Base-by-base conservation (phyloP, 2,888 invertebrate genomes). In the Troilus luridus region DNA sequence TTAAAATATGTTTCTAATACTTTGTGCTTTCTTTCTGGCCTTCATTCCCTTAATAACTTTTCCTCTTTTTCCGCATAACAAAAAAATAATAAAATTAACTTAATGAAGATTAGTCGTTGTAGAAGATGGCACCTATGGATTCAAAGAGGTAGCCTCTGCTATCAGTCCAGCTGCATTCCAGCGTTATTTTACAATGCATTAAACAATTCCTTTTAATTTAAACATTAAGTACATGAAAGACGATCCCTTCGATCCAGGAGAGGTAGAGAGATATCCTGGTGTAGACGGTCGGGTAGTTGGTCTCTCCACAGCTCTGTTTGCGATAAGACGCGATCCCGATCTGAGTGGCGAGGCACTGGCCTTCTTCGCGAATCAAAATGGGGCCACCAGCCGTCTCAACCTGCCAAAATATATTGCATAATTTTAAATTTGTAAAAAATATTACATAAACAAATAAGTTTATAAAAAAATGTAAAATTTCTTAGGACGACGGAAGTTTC, bases 251-350 rank as follows among this genome's bases (percentile, higher is more conserved):
- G 21, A 85, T 56, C 85, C 85, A 85, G n/a, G 85, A 7, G 0
- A 85, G 85, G 85, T 85, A 85, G 2, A 56, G 54, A 0, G 85
- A 85, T 9, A 85, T 12, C 56, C n/a, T 85, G 21, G 85, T 85
- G 85, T 56, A 85, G 85, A 85, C 54, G 5, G 85, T 85, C 7
- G 85, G 85, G n/a, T 17, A 77, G 72, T 77, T 77, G 72, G 72
- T 77, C 2, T 85, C n/a, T 85, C 85, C 85, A 12, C 85, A 85
- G n/a, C 12, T 85, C 3, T 85, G 11, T 54, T 85, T 85, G n/a
- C 56, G 85, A 56, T 58, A 56, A 0, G 85, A 85, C 1, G 85
- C 85, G 21, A 85, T 58, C 19, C 85, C 85, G 56, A 58, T 58
- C 14, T 56, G 56, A 0, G 56, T 85, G n/a, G 54, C 41, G n/a